phyloP scores from a whole-genome alignment of 2,888 invertebrate species.

The Nomada fucata region DNA sequence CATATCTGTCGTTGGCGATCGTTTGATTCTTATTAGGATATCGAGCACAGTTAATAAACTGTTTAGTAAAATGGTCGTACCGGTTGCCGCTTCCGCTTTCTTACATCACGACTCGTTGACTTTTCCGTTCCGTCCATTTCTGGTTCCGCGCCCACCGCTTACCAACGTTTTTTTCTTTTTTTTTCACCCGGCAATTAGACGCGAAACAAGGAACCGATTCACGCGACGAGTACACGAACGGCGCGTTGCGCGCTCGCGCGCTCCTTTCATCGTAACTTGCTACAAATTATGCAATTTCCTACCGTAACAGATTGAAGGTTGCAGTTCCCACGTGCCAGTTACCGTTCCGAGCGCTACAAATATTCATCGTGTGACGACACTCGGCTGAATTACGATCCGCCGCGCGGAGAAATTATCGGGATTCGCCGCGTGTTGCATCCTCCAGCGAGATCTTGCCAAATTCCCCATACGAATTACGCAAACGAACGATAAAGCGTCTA shows the following conservation, averaged over 20 bases:
- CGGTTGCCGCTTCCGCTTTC: slow-evolving; percentile 17
- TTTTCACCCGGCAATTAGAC: neutral
- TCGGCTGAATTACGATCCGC: slow-evolving; percentile 65
- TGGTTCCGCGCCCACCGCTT: slow-evolving; percentile 3
- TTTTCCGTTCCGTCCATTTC: slow-evolving; percentile 20
- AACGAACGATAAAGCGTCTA: neutral
- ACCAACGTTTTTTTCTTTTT: slow-evolving; percentile 3
- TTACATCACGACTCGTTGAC: neutral
- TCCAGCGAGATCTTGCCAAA: slow-evolving; percentile 52
- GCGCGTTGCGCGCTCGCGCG: slow-evolving; percentile 8
- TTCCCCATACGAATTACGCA: slow-evolving; percentile 26
- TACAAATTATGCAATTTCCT: slow-evolving; percentile 75
- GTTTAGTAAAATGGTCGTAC: too few relatives aligned
- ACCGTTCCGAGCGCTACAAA: slow-evolving; percentile 63
- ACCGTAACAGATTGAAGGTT: slow-evolving; percentile 76
- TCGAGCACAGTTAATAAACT: neutral
- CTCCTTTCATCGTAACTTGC: slow-evolving; percentile 68
- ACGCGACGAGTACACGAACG: slow-evolving; percentile 43
- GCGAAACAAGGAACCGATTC: slow-evolving; percentile 55
- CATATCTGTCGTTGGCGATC: neutral
- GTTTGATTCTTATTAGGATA: neutral
- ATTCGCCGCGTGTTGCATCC: slow-evolving; percentile 43
- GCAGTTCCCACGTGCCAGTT: slow-evolving; percentile 74
- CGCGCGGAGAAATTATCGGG: slow-evolving; percentile 57
- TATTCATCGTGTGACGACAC: slow-evolving; percentile 72